Evolutionary conservation across 2,797 vertebrate genomes (phyloP).

Genomic region (Menidia menidia): DNA sequence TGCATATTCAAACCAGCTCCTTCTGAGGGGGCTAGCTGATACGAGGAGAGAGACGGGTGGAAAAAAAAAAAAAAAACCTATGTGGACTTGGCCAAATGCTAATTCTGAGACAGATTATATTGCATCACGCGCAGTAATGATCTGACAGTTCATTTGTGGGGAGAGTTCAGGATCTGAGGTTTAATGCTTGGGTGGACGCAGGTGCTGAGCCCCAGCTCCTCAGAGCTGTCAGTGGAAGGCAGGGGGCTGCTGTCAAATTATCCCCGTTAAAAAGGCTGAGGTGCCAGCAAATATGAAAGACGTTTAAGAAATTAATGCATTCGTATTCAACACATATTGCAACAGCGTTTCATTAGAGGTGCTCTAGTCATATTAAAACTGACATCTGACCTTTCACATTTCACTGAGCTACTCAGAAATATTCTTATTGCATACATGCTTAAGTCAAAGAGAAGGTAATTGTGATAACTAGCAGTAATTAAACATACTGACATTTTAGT

Average conservation of each 20-base stretch:
- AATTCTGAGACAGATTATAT: conserved; percentile 99
- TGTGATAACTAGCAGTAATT: conserved; percentile 87
- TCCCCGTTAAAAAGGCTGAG: conserved; percentile 86
- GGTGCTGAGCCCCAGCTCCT: conserved; percentile 87
- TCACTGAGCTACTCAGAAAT: conserved; percentile 75
- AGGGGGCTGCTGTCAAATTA: conserved; percentile 91
- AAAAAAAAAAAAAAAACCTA: conserved; percentile 72
- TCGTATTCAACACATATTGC: conserved; percentile 88
- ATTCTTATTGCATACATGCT: conserved; percentile 85
- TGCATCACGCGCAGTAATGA: conserved; percentile 99
- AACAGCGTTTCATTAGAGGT: conserved; percentile 86
- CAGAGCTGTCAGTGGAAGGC: conserved; percentile 86
- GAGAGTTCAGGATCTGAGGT: conserved; percentile 93
- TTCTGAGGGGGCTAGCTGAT: conserved; percentile 88
- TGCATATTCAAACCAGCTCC: conserved; percentile 98
- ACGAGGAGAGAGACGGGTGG: conserved; percentile 60
- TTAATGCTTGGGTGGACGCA: conserved; percentile 93
- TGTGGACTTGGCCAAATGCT: conserved; percentile 93
- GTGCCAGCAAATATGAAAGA: conserved; percentile 85
- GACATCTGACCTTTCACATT: conserved; percentile 89
- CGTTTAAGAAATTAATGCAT: conserved; percentile 90
- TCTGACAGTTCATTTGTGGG: conserved; percentile 99
- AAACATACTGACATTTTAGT: conserved; percentile 83
- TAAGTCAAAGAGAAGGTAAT: conserved; percentile 87
- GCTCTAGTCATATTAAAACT: conserved; percentile 86